These are phyloP conservation scores for Megamerina dolium DNA, from an alignment of 2,888 invertebrate genomes.

Conservation along the genomic window DNA sequence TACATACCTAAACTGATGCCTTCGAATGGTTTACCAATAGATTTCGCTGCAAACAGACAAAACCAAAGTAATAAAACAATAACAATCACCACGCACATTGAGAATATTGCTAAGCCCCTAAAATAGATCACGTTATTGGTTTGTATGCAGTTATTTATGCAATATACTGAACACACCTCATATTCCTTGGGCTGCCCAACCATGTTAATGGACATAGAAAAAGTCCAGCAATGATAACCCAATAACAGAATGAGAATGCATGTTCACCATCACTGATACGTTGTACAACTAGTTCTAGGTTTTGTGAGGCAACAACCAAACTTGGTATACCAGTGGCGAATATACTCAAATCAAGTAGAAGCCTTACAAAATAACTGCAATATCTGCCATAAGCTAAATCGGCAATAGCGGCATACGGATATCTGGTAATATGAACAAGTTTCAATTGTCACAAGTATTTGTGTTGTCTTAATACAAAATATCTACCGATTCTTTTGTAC, in stretches of 20 bases:
- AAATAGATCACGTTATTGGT: not conserved
- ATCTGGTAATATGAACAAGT: slow-evolving; percentile 49
- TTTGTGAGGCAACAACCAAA: slow-evolving; percentile 73
- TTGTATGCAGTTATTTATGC: not conserved
- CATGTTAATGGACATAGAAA: slow-evolving; percentile 75
- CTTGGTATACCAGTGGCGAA: slow-evolving; percentile 76
- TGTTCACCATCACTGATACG: slow-evolving; percentile 61
- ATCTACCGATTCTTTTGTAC: slow-evolving; percentile 54
- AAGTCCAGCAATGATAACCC: slow-evolving; percentile 71
- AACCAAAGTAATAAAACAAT: slow-evolving; percentile 64
- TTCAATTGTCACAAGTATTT: not conserved
- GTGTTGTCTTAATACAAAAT: not conserved
- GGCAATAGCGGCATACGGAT: slow-evolving; percentile 79
- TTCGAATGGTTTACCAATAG: slow-evolving; percentile 44
- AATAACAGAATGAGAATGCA: slow-evolving; percentile 72
- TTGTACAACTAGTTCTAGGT: slow-evolving; percentile 69
- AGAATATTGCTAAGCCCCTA: slow-evolving; percentile 54
- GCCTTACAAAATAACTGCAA: slow-evolving; percentile 58
- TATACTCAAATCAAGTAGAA: slow-evolving; percentile 67
- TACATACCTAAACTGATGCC: slow-evolving; percentile 36
- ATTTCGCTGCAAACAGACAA: slow-evolving; percentile 53
- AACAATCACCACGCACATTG: slow-evolving; percentile 58
- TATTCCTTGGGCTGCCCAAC: slow-evolving; percentile 86
- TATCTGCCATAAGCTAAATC: slow-evolving; percentile 67
- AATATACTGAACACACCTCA: slow-evolving; percentile 61